Conservation (phyloP, 35 echinoderm and acorn worm genomes). For the Chiridota heheva region DNA sequence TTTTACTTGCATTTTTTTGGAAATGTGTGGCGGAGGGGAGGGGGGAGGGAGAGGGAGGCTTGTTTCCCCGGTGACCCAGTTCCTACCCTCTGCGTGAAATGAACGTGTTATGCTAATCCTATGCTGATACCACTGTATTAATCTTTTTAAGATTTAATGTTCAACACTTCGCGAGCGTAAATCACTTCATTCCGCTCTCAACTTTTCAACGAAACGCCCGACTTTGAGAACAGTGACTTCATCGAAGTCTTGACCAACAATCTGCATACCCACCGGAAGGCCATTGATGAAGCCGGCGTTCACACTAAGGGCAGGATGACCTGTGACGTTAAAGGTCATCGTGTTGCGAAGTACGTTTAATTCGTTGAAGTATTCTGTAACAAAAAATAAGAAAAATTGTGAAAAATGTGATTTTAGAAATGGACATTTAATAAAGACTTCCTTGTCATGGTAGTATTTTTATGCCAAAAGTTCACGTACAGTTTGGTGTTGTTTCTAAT, state of each 20-base stretch:
- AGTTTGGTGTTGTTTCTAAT: no score
- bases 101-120: no score
- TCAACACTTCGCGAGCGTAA: no score
- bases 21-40: no score
- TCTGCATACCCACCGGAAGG: constrained; percentile 62
- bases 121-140: no score
- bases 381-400: background rate
- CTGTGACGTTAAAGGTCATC: constrained; percentile 51
- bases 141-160: no score
- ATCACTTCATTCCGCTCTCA: constrained; percentile 10
- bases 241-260: constrained; percentile 55
- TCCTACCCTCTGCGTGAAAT: no score
- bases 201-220: constrained; percentile 45
- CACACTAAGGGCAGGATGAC: constrained; percentile 63
- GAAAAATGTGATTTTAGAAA: background rate
- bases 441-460: background rate
- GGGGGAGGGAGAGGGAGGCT: no score
- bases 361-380: constrained; percentile 34
- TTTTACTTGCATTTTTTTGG: no score
- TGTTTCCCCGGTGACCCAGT: no score
- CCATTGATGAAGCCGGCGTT: constrained; percentile 55
- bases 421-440: background rate
- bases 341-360: constrained; percentile 20
- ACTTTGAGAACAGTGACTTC: constrained; percentile 61
- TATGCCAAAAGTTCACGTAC: no score